These are phyloP conservation scores for Molorchus minor DNA, from an alignment of 2,888 invertebrate species.

Conservation along the genomic window DNA sequence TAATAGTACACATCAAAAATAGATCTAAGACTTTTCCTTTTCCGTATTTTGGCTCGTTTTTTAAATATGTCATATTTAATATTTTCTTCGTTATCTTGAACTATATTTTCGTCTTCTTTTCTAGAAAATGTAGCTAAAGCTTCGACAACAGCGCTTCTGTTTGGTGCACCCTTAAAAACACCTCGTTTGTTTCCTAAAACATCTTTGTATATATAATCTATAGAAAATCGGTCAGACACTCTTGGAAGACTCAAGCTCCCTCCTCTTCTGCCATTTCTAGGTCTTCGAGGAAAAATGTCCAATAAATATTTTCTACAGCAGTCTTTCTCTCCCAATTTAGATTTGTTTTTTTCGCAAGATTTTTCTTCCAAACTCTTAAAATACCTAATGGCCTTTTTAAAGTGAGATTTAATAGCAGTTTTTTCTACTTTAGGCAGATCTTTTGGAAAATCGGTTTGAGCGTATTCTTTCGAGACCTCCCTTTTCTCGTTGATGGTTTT, in stretches of 20 bases:
- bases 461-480: slow-evolving; percentile 6
- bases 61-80: slow-evolving; percentile 46
- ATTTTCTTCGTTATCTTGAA: slow-evolving; percentile 34
- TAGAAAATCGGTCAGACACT: slow-evolving; percentile 41
- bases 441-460: slow-evolving; percentile 4
- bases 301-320: slow-evolving; percentile 36
- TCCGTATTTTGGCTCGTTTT: slow-evolving; percentile 37
- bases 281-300: slow-evolving; percentile 30
- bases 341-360: slow-evolving; percentile 28
- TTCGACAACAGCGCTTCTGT: slow-evolving; percentile 41
- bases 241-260: slow-evolving; percentile 45
- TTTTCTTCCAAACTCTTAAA: slow-evolving; percentile 47
- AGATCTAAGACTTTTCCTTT: slow-evolving; percentile 43
- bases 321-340: slow-evolving; percentile 8
- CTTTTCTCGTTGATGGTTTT: background rate
- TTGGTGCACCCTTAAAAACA: slow-evolving; percentile 46
- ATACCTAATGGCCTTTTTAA: slow-evolving; percentile 44
- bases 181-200: slow-evolving; percentile 39
- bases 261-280: slow-evolving; percentile 26
- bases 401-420: slow-evolving; percentile 35
- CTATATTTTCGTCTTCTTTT: slow-evolving; percentile 21
- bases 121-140: slow-evolving; percentile 42
- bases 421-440: slow-evolving; percentile 14
- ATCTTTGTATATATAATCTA: slow-evolving; percentile 46
- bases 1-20: slow-evolving; percentile 49